These are phyloP conservation scores for Lipophrys pholis DNA, from an alignment of 2,113 vertebrate species.

Conservation along the genomic window DNA sequence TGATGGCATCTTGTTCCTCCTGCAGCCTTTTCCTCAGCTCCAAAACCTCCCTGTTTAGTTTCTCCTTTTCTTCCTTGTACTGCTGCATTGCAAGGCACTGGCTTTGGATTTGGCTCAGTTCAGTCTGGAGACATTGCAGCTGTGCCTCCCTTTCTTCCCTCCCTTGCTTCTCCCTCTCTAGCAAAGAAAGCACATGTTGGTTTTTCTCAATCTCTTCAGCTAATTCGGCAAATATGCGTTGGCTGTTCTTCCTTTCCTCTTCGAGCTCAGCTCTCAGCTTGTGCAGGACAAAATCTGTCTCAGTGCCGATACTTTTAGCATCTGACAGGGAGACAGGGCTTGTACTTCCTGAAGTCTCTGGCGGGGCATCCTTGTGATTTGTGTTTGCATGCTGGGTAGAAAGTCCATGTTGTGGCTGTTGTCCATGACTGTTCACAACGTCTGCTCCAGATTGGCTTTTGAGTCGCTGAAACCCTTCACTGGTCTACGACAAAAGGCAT, in stretches of 20 bases:
- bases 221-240: conserved; percentile 62
- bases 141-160: conserved; percentile 74
- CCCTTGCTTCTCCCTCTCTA: conserved; percentile 75
- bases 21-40: conserved; percentile 74
- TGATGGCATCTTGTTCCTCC: conserved; percentile 68
- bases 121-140: conserved; percentile 73
- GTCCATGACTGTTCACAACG: conserved; percentile 47
- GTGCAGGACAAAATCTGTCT: conserved; percentile 53
- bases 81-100: conserved; percentile 75
- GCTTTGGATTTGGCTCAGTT: conserved; percentile 73
- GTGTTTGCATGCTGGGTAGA: conserved; percentile 63
- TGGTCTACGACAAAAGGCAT: conserved; percentile 75
- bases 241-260: conserved; percentile 64
- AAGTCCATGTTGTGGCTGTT: conserved; percentile 53
- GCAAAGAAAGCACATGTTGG: conserved; percentile 63
- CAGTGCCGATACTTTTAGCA: conserved; percentile 44
- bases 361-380: conserved; percentile 59
- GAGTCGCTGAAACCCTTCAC: conserved; percentile 77
- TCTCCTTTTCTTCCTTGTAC: conserved; percentile 83
- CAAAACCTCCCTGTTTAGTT: conserved; percentile 79
- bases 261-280: conserved; percentile 77
- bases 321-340: conserved; percentile 1
- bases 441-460: conserved; percentile 72
- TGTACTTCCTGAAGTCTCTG: conserved; percentile 64
- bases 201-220: conserved; percentile 69